Percentiles rank a stretch among this genome's conserved stretches.
These are phyloP conservation scores for Spodoptera exigua DNA, from an alignment of 2,888 invertebrate species.

Conservation along the genomic window DNA sequence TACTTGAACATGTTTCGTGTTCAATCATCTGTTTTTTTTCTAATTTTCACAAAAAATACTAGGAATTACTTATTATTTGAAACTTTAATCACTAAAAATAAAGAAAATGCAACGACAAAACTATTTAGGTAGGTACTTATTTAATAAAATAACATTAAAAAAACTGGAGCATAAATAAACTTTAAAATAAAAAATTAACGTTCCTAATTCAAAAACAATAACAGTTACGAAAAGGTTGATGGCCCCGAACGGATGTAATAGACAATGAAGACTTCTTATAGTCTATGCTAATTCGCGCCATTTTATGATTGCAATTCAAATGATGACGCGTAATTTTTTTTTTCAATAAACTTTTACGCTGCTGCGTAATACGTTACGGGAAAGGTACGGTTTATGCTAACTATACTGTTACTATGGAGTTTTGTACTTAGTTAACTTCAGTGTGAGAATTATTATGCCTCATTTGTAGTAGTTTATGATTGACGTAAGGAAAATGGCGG, in stretches of 20 bases:
- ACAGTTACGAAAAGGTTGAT: constrained; percentile 62
- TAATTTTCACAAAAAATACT: too few relatives aligned
- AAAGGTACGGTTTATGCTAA: constrained; percentile 41
- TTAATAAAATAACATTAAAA: not conserved
- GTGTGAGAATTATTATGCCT: not conserved
- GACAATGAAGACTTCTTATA: constrained; percentile 65
- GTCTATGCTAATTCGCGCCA: constrained; percentile 68
- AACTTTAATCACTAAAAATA: too few relatives aligned
- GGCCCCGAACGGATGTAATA: constrained; percentile 63
- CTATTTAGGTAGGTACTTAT: not conserved
- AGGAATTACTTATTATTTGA: too few relatives aligned
- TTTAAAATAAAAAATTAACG: constrained; percentile 7
- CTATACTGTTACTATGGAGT: constrained; percentile 7
- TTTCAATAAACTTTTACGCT: constrained; percentile 55
- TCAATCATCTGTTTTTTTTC: not conserved
- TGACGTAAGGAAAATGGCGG: too few relatives aligned
- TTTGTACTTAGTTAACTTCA: not conserved
- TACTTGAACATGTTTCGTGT: too few relatives aligned
- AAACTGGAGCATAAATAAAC: not conserved
- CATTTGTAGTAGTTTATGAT: not conserved
- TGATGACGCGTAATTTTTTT: constrained; percentile 61
- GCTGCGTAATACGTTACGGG: constrained; percentile 53
- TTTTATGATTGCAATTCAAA: constrained; percentile 67
- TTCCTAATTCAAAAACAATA: constrained; percentile 46
- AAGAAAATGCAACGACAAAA: not conserved